A percentile compares a stretch with the other conserved stretches of the same genome.
Evolutionary conservation across 2,888 invertebrate genomes (phyloP).

Genomic region (Cephalotes varians): DNA sequence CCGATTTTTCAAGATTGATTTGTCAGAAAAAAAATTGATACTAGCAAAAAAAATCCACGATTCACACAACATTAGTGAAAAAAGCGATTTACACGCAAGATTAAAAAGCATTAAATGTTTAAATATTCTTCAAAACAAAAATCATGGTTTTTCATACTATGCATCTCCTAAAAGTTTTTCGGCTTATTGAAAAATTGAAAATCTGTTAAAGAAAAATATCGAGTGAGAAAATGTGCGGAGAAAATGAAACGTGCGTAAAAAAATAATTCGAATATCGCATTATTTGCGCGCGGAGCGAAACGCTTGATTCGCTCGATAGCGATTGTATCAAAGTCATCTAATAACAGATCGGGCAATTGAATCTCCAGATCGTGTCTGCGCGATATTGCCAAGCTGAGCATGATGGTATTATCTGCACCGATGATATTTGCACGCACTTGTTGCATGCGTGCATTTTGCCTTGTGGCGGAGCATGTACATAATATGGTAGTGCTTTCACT

Average conservation of each 20-base stretch:
- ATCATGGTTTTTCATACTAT: neutral
- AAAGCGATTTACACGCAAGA: too few relatives aligned
- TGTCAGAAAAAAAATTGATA: too few relatives aligned
- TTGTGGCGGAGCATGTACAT: slow-evolving; percentile 80
- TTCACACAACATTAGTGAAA: too few relatives aligned
- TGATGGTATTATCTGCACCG: slow-evolving; percentile 83
- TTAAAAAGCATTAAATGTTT: neutral
- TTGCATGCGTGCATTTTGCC: slow-evolving; percentile 83
- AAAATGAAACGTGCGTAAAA: neutral
- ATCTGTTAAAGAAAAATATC: neutral
- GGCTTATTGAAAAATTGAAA: neutral
- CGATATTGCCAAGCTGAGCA: slow-evolving; percentile 83
- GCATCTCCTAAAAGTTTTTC: neutral
- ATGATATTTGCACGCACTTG: slow-evolving; percentile 85
- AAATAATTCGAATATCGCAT: neutral
- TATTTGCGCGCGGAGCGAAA: neutral
- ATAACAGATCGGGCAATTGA: slow-evolving; percentile 81
- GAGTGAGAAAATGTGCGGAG: neutral
- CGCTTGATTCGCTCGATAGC: slow-evolving; percentile 46
- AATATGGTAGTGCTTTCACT: slow-evolving; percentile 82
- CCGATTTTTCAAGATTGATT: too few relatives aligned
- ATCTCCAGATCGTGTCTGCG: slow-evolving; percentile 77
- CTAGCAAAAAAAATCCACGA: too few relatives aligned
- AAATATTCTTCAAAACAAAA: neutral
- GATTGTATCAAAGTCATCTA: slow-evolving; percentile 76